A percentile compares a stretch with the other conserved stretches of the same genome.
Evolutionary conservation across 2,113 vertebrate species (phyloP).

Genomic region (Pholis gunnellus): DNA sequence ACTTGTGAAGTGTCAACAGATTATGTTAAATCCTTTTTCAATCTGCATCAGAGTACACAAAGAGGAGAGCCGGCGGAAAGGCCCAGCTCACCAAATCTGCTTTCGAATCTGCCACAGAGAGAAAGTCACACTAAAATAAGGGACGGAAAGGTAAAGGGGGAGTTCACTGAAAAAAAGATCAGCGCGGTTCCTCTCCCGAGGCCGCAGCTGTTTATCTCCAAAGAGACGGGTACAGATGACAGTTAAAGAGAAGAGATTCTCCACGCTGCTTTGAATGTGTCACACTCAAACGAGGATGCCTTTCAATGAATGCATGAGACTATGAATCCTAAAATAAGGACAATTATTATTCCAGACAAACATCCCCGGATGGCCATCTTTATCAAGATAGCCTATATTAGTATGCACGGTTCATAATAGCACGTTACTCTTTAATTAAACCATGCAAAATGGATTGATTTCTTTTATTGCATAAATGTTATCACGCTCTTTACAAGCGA

Average conservation of each 20-base stretch:
- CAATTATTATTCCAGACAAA: slow-evolving; percentile 35
- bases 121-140: slow-evolving; percentile 2
- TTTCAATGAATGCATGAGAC: slow-evolving; percentile 6
- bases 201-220: slow-evolving; percentile 65
- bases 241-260: slow-evolving; percentile 37
- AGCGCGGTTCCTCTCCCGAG: slow-evolving; percentile 44
- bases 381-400: slow-evolving; percentile 32
- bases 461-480: slow-evolving; percentile 25
- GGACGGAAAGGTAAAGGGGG: slow-evolving; percentile 28
- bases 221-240: slow-evolving; percentile 46
- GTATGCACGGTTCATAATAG: slow-evolving; percentile 16
- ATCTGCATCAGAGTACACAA: slow-evolving; percentile 50
- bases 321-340: slow-evolving; percentile 23
- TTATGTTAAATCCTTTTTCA: slow-evolving; percentile 58
- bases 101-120: slow-evolving; percentile 54
- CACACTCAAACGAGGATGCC: slow-evolving; percentile 20
- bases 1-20: slow-evolving; percentile 56
- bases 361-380: slow-evolving; percentile 36
- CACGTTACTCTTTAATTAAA: slow-evolving; percentile 15
- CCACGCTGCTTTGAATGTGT: slow-evolving; percentile 39
- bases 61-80: slow-evolving; percentile 33
- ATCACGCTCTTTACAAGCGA: neutral
- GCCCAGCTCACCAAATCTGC: slow-evolving; percentile 38
- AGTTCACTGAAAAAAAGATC: slow-evolving; percentile 30
- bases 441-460: slow-evolving; percentile 1